These are phyloP conservation scores for Stegodyphus dumicola DNA, from an alignment of 1,140 invertebrate species.

Conservation along the genomic window DNA sequence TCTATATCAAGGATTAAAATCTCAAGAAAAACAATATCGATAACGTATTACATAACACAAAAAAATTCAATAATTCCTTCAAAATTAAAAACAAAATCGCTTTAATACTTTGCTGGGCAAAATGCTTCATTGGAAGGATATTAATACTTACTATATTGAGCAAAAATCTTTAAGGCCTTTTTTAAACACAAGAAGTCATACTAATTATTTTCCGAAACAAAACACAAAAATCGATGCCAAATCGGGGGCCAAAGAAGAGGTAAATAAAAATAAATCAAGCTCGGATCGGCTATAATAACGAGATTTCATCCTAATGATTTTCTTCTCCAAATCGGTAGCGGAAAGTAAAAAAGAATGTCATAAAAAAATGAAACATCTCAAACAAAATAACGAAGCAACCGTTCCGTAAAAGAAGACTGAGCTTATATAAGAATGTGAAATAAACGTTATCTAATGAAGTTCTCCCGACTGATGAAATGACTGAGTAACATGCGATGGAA, in stretches of 20 bases:
- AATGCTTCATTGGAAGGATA: too few species aligned
- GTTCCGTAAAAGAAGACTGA: neutral
- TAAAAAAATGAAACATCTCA: neutral
- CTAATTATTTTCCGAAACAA: neutral
- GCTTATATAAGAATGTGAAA: neutral
- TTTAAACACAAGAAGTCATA: neutral
- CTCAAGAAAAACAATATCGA: too few species aligned
- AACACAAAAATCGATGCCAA: neutral
- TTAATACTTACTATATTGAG: too few species aligned
- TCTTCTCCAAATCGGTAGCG: neutral
- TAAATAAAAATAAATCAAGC: neutral
- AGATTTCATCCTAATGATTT: neutral
- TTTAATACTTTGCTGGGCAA: too few species aligned
- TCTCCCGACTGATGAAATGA: neutral
- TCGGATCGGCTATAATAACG: neutral
- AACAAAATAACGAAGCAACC: neutral
- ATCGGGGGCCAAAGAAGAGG: neutral
- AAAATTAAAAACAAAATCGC: too few species aligned
- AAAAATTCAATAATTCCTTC: too few species aligned
- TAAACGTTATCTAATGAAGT: neutral
- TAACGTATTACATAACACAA: too few species aligned
- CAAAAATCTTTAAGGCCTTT: too few species aligned
- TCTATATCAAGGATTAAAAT: too few species aligned
- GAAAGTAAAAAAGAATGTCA: neutral
- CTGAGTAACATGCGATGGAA: neutral